These are phyloP conservation scores for Spisula subtruncata DNA, from an alignment of 2,888 invertebrate genomes.

Conservation along the genomic window DNA sequence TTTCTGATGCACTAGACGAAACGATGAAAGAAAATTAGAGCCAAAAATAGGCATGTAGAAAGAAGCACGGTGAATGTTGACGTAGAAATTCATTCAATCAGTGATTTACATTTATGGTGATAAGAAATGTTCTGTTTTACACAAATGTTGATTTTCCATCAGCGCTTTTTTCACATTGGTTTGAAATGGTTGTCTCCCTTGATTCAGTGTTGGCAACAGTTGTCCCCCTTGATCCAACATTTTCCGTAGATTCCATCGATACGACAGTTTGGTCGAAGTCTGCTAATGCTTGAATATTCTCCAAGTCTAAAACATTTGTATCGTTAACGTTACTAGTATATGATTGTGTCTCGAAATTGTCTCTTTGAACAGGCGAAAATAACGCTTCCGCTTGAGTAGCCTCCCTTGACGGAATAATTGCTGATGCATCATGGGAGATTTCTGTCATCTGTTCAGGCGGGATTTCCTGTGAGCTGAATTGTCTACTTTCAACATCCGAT, in stretches of 20 bases:
- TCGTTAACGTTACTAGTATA: conserved; percentile 17
- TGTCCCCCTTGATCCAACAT: conserved; percentile 30
- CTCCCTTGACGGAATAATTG: background rate
- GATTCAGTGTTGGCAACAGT: background rate
- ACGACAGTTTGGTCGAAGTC: conserved; percentile 39
- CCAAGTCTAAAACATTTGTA: conserved; percentile 22
- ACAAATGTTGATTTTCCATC: conserved; percentile 24
- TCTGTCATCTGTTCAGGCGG: background rate
- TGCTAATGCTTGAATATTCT: conserved; percentile 28
- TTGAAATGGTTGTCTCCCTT: conserved; percentile 35
- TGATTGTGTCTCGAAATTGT: background rate
- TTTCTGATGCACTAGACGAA: background rate
- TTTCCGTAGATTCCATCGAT: conserved; percentile 30
- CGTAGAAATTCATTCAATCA: background rate
- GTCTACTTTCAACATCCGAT: background rate
- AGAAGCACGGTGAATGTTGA: background rate
- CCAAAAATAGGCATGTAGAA: background rate
- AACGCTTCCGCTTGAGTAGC: background rate
- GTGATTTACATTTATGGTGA: too few relatives aligned
- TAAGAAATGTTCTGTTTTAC: background rate
- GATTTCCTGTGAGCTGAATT: background rate
- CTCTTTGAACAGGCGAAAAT: background rate
- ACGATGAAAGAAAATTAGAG: conserved; percentile 13
- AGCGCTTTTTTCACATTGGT: background rate
- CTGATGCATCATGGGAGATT: conserved; percentile 29